A percentile compares a stretch with the other conserved stretches of the same genome.
Evolutionary conservation across 2,888 invertebrate species (phyloP).

Genomic region (Alloscopus bannaensis): DNA sequence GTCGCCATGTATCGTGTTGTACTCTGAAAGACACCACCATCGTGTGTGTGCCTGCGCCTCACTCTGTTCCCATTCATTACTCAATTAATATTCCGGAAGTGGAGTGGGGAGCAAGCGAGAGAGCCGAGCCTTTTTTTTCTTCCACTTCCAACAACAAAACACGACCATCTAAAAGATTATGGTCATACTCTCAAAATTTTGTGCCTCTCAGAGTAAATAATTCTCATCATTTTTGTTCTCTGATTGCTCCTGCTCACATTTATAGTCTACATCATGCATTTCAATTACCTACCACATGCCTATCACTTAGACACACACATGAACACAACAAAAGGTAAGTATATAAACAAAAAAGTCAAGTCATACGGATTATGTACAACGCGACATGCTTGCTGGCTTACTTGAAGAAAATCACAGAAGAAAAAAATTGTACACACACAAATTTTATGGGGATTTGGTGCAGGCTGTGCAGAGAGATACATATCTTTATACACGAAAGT

Average conservation of each 20-base stretch:
- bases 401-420: constrained; percentile 11
- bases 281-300: constrained; percentile 6
- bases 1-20: constrained; percentile 17
- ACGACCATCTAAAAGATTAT: background rate
- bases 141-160: constrained; percentile 7
- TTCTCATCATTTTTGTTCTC: constrained; percentile 12
- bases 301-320: background rate
- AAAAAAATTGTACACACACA: too few relatives aligned
- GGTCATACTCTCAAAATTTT: background rate
- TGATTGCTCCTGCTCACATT: background rate
- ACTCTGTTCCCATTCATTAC: constrained; percentile 46
- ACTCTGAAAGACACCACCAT: background rate
- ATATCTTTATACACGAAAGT: too few relatives aligned
- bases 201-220: constrained; percentile 15
- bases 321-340: background rate
- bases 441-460: constrained; percentile 4
- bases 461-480: constrained; percentile 5
- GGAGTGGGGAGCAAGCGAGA: constrained; percentile 1
- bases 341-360: constrained; percentile 2
- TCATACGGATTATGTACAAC: background rate
- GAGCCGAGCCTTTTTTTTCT: constrained; percentile 20
- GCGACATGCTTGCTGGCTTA: constrained; percentile 13
- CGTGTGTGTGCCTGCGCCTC: background rate
- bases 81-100: constrained; percentile 54
- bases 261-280: background rate